Percentiles rank a stretch among this genome's conserved stretches.
phyloP scores from a whole-genome alignment of 2,888 invertebrate species.

The Spialia ferax region DNA sequence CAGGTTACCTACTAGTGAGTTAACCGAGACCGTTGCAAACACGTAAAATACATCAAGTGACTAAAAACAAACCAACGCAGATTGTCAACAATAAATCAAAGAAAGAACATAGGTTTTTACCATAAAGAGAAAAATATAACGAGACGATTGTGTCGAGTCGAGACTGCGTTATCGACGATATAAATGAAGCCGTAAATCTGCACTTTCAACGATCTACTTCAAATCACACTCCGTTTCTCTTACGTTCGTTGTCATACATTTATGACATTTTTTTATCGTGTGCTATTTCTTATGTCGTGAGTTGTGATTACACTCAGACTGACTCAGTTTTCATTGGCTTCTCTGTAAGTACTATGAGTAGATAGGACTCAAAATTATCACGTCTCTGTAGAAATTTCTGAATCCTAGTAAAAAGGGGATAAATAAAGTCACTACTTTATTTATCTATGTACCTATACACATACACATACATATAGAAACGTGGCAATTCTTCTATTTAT shows the following conservation, averaged over 20 bases:
- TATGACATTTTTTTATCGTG: slow-evolving; percentile 21
- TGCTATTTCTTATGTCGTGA: slow-evolving; percentile 3
- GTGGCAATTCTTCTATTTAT: too few relatives aligned
- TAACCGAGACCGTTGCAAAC: background rate
- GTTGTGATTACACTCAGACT: background rate
- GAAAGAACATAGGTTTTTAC: slow-evolving; percentile 20
- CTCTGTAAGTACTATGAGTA: background rate
- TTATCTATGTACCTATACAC: too few relatives aligned
- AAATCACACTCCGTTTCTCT: slow-evolving; percentile 27
- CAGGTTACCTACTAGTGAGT: background rate
- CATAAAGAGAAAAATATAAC: slow-evolving; percentile 24
- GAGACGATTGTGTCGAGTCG: slow-evolving; percentile 31
- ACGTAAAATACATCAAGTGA: background rate
- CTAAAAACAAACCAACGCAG: background rate
- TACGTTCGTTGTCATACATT: slow-evolving; percentile 21
- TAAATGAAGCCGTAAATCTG: slow-evolving; percentile 38
- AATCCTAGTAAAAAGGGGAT: too few relatives aligned
- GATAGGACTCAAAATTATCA: background rate
- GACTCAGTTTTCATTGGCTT: background rate
- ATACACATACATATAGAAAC: too few relatives aligned
- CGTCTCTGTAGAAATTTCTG: too few relatives aligned
- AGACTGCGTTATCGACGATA: slow-evolving; percentile 20
- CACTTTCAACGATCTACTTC: slow-evolving; percentile 30
- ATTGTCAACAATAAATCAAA: slow-evolving; percentile 10
- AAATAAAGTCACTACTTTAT: too few relatives aligned